Evolutionary conservation across 2,113 vertebrate genomes (phyloP).

Genomic region (Laticauda laticaudata): DNA sequence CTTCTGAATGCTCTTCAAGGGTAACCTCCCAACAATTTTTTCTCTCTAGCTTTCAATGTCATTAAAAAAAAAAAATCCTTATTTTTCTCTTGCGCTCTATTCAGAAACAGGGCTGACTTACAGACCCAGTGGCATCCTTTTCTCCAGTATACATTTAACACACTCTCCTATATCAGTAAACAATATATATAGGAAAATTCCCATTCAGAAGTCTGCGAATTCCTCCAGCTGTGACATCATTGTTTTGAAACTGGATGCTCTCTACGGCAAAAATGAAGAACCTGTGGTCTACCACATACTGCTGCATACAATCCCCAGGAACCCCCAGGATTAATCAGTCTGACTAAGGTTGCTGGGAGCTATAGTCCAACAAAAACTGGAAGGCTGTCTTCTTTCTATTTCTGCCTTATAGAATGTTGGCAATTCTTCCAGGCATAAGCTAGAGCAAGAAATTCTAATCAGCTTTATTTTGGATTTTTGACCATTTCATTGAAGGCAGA

Average conservation of each 20-base stretch:
- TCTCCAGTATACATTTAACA: conserved; percentile 5
- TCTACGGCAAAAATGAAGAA: not conserved
- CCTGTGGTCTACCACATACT: not conserved
- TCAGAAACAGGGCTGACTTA: not conserved
- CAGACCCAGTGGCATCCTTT: not conserved
- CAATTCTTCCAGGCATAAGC: not conserved
- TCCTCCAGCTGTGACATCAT: not conserved
- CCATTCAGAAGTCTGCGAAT: not conserved
- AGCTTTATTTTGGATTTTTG: not conserved
- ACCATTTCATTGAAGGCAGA: not conserved
- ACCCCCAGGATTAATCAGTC: not conserved
- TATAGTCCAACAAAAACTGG: not conserved
- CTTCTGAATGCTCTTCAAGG: no score
- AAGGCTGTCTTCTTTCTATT: not conserved
- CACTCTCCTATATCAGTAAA: not conserved
- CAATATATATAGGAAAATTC: not conserved
- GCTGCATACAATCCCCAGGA: not conserved
- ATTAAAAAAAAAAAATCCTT: not conserved
- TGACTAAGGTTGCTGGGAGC: not conserved
- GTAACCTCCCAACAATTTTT: not conserved
- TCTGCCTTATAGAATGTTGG: not conserved
- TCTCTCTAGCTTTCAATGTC: conserved; percentile 7
- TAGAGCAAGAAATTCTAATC: not conserved
- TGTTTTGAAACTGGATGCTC: not conserved
- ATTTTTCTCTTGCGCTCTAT: not conserved